A percentile compares a stretch with the other conserved stretches of the same genome.
phyloP scores from a whole-genome alignment of 2,113 vertebrate genomes.

The Connochaetes taurinus region DNA sequence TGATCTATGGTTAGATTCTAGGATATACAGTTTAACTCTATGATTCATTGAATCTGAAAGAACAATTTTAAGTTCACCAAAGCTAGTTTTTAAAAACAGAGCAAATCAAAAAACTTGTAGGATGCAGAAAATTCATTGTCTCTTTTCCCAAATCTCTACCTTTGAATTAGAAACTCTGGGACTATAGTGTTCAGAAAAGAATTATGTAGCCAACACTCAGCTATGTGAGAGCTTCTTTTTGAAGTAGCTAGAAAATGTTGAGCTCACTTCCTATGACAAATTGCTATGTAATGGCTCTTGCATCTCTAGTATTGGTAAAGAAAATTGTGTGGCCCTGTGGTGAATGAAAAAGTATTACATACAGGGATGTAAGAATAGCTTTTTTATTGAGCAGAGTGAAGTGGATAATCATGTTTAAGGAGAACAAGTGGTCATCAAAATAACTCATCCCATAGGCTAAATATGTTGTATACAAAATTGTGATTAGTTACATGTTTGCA shows the following conservation, averaged over 20 bases:
- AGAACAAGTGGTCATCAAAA: background rate
- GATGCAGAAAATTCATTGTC: background rate
- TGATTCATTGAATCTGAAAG: background rate
- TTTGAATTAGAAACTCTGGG: background rate
- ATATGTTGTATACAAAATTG: background rate
- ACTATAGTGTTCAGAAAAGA: background rate
- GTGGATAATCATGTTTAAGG: background rate
- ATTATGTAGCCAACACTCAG: background rate
- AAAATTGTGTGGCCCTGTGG: background rate
- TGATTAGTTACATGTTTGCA: background rate
- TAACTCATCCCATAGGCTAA: background rate
- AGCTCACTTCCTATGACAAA: background rate
- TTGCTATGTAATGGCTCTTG: background rate
- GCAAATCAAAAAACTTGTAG: background rate
- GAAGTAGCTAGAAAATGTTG: background rate
- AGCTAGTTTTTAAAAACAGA: background rate
- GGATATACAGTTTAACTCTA: background rate
- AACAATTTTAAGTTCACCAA: background rate
- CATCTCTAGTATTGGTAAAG: background rate
- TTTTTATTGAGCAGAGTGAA: background rate
- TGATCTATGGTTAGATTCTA: background rate
- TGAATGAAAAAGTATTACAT: background rate
- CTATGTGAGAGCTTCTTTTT: background rate
- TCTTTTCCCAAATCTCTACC: background rate
- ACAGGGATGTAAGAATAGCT: background rate